These are phyloP conservation scores for Echinometra lucunter DNA, from an alignment of 53 echinoderm and acorn worm genomes.

Conservation along the genomic window DNA sequence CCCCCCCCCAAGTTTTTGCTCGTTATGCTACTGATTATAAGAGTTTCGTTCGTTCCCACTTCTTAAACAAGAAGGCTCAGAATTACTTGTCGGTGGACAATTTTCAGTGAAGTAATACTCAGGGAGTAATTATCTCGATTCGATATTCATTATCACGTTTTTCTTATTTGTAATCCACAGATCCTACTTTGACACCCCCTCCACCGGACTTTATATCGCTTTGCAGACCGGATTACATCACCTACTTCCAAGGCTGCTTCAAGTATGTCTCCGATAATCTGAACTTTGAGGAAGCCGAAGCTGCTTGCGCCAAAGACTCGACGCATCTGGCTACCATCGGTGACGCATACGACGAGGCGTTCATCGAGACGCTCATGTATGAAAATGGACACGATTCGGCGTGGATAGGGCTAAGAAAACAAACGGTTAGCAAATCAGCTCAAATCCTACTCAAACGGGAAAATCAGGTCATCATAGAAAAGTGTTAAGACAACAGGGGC, in stretches of 20 bases:
- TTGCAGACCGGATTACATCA: slow-evolving; percentile 8
- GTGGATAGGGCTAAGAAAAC: slow-evolving; percentile 76
- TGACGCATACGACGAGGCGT: slow-evolving; percentile 82
- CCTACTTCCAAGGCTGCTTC: slow-evolving; percentile 72
- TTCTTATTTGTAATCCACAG: neutral
- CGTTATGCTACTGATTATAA: too few species aligned
- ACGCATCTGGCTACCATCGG: slow-evolving; percentile 76
- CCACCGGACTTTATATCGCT: slow-evolving; percentile 49
- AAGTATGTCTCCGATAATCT: slow-evolving; percentile 16
- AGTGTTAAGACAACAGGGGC: too few species aligned
- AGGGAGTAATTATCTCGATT: too few species aligned
- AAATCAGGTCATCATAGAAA: too few species aligned
- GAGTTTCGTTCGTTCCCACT: too few species aligned
- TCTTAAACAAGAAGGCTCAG: too few species aligned
- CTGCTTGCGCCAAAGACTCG: slow-evolving; percentile 61
- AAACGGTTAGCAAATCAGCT: neutral
- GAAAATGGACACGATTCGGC: slow-evolving; percentile 55
- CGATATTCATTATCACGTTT: neutral
- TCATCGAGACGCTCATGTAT: slow-evolving; percentile 74
- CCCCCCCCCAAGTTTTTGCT: too few species aligned
- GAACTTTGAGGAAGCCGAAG: slow-evolving; percentile 69
- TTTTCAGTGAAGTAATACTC: neutral
- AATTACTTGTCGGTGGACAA: too few species aligned
- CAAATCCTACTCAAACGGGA: too few species aligned
- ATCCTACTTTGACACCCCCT: slow-evolving; percentile 56